phyloP scores from a whole-genome alignment of 2,888 invertebrate species.

The Sabellastarte sp. region DNA sequence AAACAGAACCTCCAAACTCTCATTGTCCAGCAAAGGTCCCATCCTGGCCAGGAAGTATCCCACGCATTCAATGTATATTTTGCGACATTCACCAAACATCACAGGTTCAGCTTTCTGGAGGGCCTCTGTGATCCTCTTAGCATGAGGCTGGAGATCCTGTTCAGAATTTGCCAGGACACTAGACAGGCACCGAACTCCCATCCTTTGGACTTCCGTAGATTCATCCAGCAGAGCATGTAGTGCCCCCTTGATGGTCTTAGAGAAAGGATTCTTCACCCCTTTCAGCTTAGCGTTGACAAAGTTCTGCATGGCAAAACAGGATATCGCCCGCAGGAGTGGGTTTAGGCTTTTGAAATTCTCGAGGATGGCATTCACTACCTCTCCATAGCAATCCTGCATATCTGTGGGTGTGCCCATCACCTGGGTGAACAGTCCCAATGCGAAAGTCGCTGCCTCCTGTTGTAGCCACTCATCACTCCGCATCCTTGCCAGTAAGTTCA shows the following conservation, averaged over 20 bases:
- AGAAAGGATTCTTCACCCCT: conserved; percentile 21
- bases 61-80: conserved; percentile 25
- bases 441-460: conserved; percentile 19
- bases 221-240: conserved; percentile 16
- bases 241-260: conserved; percentile 16
- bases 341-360: conserved; percentile 11
- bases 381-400: conserved; percentile 15
- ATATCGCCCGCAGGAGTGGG: conserved; percentile 25
- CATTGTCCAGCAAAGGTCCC: conserved; percentile 13
- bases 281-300: conserved; percentile 20
- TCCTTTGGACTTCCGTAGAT: conserved; percentile 19
- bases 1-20: conserved; percentile 10
- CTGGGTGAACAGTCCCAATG: conserved; percentile 23
- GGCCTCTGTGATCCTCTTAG: conserved; percentile 12
- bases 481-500: conserved; percentile 15
- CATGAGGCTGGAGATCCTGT: conserved; percentile 17
- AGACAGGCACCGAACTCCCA: conserved; percentile 19
- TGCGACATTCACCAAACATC: conserved; percentile 14
- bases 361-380: conserved; percentile 13
- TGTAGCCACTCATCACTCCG: conserved; percentile 19
- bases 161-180: conserved; percentile 16
- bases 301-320: conserved; percentile 26
- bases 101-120: conserved; percentile 7
- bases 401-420: conserved; percentile 24
- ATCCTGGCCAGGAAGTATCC: conserved; percentile 23